phyloP scores from a whole-genome alignment of 1,140 invertebrate species.

The Physella acuta region DNA sequence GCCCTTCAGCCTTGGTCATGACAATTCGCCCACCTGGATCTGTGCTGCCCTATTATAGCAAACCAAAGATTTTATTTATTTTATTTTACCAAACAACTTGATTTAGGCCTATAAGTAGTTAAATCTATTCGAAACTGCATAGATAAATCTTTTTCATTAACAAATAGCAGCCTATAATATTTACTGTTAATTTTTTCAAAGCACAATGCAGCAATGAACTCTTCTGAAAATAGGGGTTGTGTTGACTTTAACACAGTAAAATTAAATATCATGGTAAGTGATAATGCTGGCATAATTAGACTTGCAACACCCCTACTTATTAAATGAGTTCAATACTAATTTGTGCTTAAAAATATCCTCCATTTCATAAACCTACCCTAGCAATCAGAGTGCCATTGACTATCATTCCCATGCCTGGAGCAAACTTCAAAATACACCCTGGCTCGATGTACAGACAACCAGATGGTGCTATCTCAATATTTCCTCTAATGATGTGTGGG shows the following conservation, averaged over 20 bases:
- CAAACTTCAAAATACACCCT: conserved; percentile 82
- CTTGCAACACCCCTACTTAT: no score
- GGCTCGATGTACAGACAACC: conserved; percentile 74
- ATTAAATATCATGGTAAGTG: no score
- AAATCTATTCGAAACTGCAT: neutral
- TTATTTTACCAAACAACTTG: neutral
- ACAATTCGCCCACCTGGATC: conserved; percentile 42
- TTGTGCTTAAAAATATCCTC: no score
- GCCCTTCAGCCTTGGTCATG: conserved; percentile 48
- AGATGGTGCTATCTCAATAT: conserved; percentile 45
- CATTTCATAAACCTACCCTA: conserved; percentile 68
- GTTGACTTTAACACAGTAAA: no score
- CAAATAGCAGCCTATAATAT: neutral
- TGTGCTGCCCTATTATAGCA: conserved; percentile 47
- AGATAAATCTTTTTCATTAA: neutral
- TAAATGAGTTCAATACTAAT: no score
- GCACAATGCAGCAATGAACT: no score
- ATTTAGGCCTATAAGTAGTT: no score
- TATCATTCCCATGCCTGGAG: conserved; percentile 85
- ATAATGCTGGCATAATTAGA: no score
- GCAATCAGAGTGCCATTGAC: conserved; percentile 83
- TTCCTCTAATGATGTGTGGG: conserved; percentile 47
- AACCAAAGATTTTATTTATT: neutral
- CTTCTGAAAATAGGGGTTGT: no score
- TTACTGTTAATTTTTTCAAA: neutral